phyloP scores from a whole-genome alignment of 2,797 vertebrate species.

The Chelmon rostratus region DNA sequence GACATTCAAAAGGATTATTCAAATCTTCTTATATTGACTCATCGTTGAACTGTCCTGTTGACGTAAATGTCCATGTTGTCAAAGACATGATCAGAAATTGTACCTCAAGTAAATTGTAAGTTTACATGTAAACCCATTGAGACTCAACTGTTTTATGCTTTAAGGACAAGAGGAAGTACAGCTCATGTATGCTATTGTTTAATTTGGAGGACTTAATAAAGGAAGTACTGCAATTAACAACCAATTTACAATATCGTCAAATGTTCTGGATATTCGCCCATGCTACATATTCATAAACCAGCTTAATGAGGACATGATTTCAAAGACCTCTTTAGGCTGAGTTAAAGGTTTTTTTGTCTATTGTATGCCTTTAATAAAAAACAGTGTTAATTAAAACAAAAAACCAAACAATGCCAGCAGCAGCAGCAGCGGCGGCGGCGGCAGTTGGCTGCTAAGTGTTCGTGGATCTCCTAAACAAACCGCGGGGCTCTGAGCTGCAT shows the following conservation, averaged over 20 bases:
- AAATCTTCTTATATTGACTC: constrained; percentile 73
- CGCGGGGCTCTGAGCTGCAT: constrained; percentile 78
- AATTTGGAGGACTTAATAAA: background rate
- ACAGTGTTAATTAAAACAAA: constrained; percentile 41
- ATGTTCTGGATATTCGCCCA: background rate
- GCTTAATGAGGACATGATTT: background rate
- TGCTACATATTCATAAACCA: background rate
- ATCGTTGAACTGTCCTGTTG: constrained; percentile 48
- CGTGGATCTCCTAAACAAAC: constrained; percentile 81
- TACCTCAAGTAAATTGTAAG: no score
- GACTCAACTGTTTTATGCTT: no score
- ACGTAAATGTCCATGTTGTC: constrained; percentile 13
- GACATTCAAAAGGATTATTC: constrained; percentile 81
- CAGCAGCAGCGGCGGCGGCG: constrained; percentile 53
- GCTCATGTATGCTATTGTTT: no score
- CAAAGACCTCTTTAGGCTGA: background rate
- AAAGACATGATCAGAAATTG: constrained; percentile 1
- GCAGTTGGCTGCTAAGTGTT: constrained; percentile 67
- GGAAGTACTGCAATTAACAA: background rate
- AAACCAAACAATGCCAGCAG: background rate
- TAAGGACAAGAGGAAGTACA: no score
- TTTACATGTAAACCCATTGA: background rate
- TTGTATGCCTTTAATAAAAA: constrained; percentile 9
- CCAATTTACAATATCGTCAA: background rate
- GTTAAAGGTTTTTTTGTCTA: background rate